Evolutionary conservation across 2,888 invertebrate genomes (phyloP), one percentile per base, ranked within the genome.

Genomic region (Rhabditoides inermis): DNA sequence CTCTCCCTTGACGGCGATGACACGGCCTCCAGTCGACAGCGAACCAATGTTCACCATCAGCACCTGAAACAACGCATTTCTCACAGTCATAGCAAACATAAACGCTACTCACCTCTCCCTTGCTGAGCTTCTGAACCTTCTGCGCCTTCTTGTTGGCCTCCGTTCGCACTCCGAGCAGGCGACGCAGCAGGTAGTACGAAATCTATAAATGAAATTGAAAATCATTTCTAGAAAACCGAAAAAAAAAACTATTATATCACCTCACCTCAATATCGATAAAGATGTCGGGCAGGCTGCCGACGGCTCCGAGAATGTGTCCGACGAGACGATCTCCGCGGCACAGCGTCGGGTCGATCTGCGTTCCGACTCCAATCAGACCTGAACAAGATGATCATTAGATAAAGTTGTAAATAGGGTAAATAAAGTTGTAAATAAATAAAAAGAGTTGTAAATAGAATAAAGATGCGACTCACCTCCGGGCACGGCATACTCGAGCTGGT

Each of bases 111-210:
- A 39, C 57, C 49, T 65, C 65, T 36, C 58, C 62, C 41, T 65
- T 65, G 2, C 58, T 58, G 37, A 65, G 47, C 39, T 65, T 65
- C 50, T 60, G 60, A 20, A 65, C 60, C 82, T 90, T 94, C 10
- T 95, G 95, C 18, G 88, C 98, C 78, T 98, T 95, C 78, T 94
- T 95, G 79, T 95, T 95, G 18, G 94, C 98, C 79, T 99, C 98
- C 0, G 90, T 95, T 76, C 94, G 86, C 2, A 99, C 98, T 45
- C 98, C 98, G 41, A 98, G 83, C 62, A 98, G 82, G 69, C 98
- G 85, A 77, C 95, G 88, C 59, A 99, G 82, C 61, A 99, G 83
- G 80, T 91, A 94, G 81, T 94, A 99, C 20, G 91, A 98, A 84
- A 79, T 67, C 63, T 28, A 61, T 58, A 48, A 59, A 58, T 15